phyloP scores from a whole-genome alignment of 2,113 vertebrate genomes.

The Balaenoptera acutorostrata region DNA sequence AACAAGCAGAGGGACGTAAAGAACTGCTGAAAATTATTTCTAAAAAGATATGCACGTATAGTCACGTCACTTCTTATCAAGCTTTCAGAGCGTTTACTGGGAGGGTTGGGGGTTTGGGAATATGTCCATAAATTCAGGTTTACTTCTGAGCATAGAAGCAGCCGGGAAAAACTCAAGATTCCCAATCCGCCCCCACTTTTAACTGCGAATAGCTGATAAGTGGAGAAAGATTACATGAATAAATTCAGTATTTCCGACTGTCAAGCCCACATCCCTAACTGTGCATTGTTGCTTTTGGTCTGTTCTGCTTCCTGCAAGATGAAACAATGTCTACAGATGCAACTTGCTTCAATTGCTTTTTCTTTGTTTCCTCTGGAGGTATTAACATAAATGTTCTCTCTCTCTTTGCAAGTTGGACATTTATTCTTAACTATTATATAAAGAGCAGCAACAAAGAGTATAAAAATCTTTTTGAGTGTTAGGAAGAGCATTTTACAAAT shows the following conservation, averaged over 20 bases:
- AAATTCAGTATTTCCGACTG: constrained; percentile 58
- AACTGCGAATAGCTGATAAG: constrained; percentile 57
- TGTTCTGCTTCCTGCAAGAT: neutral
- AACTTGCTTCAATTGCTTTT: neutral
- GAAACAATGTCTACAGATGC: constrained; percentile 33
- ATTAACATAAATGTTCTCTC: constrained; percentile 15
- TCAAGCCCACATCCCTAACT: constrained; percentile 23
- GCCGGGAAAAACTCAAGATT: constrained; percentile 30
- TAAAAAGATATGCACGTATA: neutral
- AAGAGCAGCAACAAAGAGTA: constrained; percentile 1
- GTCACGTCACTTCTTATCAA: neutral
- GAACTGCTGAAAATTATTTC: neutral
- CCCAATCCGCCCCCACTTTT: constrained; percentile 24
- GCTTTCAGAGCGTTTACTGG: constrained; percentile 3
- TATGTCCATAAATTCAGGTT: constrained; percentile 32
- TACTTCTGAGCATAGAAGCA: constrained; percentile 16
- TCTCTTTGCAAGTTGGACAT: constrained; percentile 36
- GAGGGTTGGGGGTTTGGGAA: neutral
- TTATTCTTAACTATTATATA: constrained; percentile 52
- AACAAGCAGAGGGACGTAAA: neutral
- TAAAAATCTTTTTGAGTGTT: neutral
- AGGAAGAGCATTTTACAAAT: constrained; percentile 27
- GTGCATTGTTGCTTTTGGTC: neutral
- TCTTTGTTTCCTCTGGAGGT: neutral
- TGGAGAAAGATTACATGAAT: constrained; percentile 52